Base-by-base conservation (phyloP, 2,113 vertebrate species). In the Brienomyrus longianalis region DNA sequence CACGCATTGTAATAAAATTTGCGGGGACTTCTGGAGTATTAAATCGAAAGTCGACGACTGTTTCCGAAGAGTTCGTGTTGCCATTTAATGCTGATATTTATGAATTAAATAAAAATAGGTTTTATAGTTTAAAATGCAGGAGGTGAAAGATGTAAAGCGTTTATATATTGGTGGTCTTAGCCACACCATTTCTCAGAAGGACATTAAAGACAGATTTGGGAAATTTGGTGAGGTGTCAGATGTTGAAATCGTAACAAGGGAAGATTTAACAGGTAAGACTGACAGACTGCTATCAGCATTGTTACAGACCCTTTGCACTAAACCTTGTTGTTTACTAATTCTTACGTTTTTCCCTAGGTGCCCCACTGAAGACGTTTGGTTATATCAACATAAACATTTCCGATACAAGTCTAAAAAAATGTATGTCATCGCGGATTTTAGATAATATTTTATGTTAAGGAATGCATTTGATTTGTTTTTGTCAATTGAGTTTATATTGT, bases 91-190 rank as follows among this genome's bases (percentile, higher is more conserved):
- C 45, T 48, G 45, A 45, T 47, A 47, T 84, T 48, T 48, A 23
- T 48, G 21, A 47, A 23, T 13, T 47, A 23, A 48, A 3, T 83
- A 83, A 19, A 56, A 47, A 83, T 19, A 23, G 8, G 6, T 21
- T 47, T 19, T n/a, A 48, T 23, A 23, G 8, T 47, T 19, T 17
- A 43, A n/a, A 66, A 88, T 88, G 87, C 56, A 23, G 39, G 35
- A 47, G 1, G 45, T 31, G 3, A 66, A 51, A 59, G 48, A 7
- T 90, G 4, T 94, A 89, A 97, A 92, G 90, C 97, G 98, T 0
- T 94, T 99, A 0, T 99, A 96, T 17, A 85, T 99, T 0, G 98
- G 98, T 19, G 98, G 98, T 15, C 96, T 99, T 52, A 93, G 96
- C 89, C 96, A 97, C 90, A 88, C 92, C 0, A 90, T 99, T 90